Evolutionary conservation across 2,888 invertebrate species (phyloP).

Genomic region (Diplazon laetatorius): DNA sequence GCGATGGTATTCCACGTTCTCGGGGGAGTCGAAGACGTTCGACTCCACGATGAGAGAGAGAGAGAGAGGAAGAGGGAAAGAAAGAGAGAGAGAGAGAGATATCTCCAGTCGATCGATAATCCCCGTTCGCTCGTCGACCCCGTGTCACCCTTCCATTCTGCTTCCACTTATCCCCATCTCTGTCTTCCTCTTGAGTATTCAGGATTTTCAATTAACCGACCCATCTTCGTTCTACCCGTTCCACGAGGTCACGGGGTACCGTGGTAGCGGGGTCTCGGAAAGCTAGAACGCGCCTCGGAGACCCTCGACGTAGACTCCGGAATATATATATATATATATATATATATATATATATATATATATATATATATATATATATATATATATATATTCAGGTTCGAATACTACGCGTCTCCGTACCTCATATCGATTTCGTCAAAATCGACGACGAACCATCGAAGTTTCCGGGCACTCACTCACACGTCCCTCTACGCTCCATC

Average conservation of each 20-base stretch:
- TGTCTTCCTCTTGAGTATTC: constrained; percentile 65
- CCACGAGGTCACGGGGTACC: constrained; percentile 27
- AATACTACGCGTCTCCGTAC: constrained; percentile 27
- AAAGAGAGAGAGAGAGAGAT: too few relatives aligned
- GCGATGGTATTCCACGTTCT: constrained; percentile 27
- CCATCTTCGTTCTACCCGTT: constrained; percentile 57
- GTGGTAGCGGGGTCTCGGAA: constrained; percentile 44
- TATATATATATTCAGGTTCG: too few relatives aligned
- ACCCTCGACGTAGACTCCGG: constrained; percentile 20
- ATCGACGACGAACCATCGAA: constrained; percentile 45
- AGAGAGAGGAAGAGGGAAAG: too few relatives aligned
- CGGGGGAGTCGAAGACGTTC: constrained; percentile 36
- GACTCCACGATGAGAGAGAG: constrained; percentile 55
- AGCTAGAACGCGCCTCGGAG: constrained; percentile 22
- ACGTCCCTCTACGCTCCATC: too few relatives aligned
- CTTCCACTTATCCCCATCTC: constrained; percentile 42
- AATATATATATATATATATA: constrained; percentile 27
- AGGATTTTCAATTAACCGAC: constrained; percentile 77
- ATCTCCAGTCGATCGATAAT: constrained; percentile 59
- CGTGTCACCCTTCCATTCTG: constrained; percentile 24
- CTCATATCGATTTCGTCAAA: constrained; percentile 63
- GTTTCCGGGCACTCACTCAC: constrained; percentile 36
- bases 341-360: too few relatives aligned
- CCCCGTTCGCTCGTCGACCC: constrained; percentile 36
- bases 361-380: too few relatives aligned